Evolutionary conservation across 2,888 invertebrate species (phyloP).

Genomic region (Rotaria magnacalcarata): DNA sequence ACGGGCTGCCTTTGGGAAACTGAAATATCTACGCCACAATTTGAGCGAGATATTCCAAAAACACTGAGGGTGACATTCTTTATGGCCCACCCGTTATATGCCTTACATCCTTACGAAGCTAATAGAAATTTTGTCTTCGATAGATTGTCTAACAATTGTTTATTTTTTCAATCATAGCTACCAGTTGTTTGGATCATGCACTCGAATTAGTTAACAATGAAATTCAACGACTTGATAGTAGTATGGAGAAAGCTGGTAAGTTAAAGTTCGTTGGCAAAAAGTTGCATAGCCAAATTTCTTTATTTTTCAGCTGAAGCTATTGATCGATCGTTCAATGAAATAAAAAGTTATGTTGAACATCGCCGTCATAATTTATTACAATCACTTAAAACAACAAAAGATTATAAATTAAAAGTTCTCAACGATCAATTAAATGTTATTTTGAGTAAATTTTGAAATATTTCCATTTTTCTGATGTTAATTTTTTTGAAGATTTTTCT

Average conservation of each 20-base stretch:
- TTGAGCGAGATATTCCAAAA: too few species aligned
- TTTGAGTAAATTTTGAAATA: slow-evolving; percentile 18
- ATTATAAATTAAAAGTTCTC: slow-evolving; percentile 76
- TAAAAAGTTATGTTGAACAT: slow-evolving; percentile 66
- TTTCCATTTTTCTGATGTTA: neutral
- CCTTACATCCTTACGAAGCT: too few species aligned
- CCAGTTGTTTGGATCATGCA: slow-evolving; percentile 36
- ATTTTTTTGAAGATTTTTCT: neutral
- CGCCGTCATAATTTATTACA: slow-evolving; percentile 60
- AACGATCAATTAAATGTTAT: slow-evolving; percentile 74
- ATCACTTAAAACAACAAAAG: slow-evolving; percentile 65
- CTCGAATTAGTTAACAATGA: slow-evolving; percentile 75
- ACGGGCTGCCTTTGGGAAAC: too few species aligned
- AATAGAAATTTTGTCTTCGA: too few species aligned
- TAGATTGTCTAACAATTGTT: too few species aligned
- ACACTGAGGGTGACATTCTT: too few species aligned
- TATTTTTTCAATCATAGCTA: neutral
- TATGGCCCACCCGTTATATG: too few species aligned
- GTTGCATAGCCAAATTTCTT: neutral
- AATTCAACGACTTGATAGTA: slow-evolving; percentile 71
- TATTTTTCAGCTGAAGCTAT: slow-evolving; percentile 63
- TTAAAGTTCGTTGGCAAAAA: neutral
- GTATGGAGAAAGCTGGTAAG: slow-evolving; percentile 65
- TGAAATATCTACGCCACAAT: too few species aligned
- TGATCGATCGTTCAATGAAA: slow-evolving; percentile 64